Conservation (phyloP, 2,888 invertebrate species). For the Polymixis flavicincta region DNA sequence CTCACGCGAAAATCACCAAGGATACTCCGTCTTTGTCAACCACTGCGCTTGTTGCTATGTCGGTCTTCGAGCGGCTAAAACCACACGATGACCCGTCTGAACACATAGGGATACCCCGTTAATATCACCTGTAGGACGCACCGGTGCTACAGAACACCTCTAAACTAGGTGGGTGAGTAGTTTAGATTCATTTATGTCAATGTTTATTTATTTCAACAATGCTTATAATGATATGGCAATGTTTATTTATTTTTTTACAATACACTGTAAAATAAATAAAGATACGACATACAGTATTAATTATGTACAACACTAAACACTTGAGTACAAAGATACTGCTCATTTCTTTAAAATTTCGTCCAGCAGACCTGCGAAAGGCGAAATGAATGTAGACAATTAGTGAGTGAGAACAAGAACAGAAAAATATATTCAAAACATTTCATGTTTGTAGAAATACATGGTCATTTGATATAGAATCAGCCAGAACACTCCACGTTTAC, state of each 20-base stretch:
- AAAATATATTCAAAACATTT: no score
- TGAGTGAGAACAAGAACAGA: no score
- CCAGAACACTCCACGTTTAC: no score
- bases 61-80: neutral
- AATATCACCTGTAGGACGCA: constrained; percentile 19
- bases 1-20: neutral
- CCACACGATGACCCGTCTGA: neutral
- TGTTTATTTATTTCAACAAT: neutral
- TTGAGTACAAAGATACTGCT: no score
- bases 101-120: neutral
- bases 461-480: neutral
- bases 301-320: no score
- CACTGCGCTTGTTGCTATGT: neutral
- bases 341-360: no score
- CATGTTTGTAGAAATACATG: neutral
- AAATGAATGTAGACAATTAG: no score
- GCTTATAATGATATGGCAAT: no score
- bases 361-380: no score
- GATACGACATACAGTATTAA: neutral
- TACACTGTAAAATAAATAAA: neutral
- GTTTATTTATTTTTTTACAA: neutral
- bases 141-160: neutral
- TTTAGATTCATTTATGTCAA: neutral
- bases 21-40: constrained; percentile 1
- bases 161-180: neutral